phyloP scores from a whole-genome alignment of 2,797 vertebrate species.

The Molossus molossus region DNA sequence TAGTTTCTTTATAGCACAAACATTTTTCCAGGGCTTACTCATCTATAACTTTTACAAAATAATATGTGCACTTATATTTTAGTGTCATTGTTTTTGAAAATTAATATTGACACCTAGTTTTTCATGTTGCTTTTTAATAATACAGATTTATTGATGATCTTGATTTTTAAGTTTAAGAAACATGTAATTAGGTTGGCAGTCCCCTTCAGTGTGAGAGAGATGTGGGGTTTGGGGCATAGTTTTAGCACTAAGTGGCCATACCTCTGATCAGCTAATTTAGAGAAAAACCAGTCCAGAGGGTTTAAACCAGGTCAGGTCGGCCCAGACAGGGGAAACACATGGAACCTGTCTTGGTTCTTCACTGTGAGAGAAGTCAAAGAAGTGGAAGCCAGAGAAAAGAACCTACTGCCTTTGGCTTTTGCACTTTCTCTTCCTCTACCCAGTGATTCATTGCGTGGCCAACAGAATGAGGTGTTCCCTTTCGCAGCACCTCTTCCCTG shows the following conservation, averaged over 20 bases:
- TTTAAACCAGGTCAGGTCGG: neutral
- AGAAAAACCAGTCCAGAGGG: neutral
- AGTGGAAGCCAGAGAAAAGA: neutral
- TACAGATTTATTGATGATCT: neutral
- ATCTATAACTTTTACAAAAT: constrained; percentile 33
- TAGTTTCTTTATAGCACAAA: constrained; percentile 11
- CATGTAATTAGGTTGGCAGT: neutral
- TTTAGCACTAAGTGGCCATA: neutral
- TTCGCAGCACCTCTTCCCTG: neutral
- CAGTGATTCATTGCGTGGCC: neutral
- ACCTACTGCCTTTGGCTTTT: neutral
- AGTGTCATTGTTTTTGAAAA: constrained; percentile 45
- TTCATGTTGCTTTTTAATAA: neutral
- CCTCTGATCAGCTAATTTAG: neutral
- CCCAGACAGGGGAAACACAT: neutral
- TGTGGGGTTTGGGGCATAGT: neutral
- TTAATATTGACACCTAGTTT: neutral
- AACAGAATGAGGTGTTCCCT: neutral
- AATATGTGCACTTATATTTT: neutral
- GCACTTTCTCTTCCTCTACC: neutral
- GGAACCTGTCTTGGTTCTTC: neutral
- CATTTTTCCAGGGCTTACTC: neutral
- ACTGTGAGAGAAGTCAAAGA: neutral
- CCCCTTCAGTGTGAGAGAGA: neutral
- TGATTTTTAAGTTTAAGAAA: constrained; percentile 36